Base-by-base conservation (phyloP, 37 sponge, comb jelly and placozoan species). In the Cladorhizidae sp. region DNA sequence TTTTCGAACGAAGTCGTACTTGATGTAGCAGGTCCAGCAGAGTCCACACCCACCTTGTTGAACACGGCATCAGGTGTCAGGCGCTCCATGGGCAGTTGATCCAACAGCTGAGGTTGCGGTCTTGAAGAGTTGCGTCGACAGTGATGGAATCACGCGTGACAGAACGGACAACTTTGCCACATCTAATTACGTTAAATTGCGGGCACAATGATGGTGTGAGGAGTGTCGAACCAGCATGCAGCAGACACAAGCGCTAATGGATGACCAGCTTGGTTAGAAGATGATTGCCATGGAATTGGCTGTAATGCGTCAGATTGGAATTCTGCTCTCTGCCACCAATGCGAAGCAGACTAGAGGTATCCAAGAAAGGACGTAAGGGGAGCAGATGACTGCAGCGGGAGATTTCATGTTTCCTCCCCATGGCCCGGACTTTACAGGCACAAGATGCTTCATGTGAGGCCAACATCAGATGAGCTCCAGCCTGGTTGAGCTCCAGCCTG, bases 1-100 rank as follows among this genome's bases (percentile, higher is more conserved):
- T 56, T 23, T 55, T 73, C 50, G 57, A 68, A 54, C 72, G 68
- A 22, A 68, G 43, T 36, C 38, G 42, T 26, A 64, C 82, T 42
- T 71, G 45, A 22, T 74, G 26, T 14, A 72, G 45, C 42, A 43
- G 84, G 85, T 32, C 90, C 80, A 35, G 90, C 90, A 67, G 79
- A 89, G 71, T 89, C 90, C 8, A 89, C 62, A 35, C 80, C 85
- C 21, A 80, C 76, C 40, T 57, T 54, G 74, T 68, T 41, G 40
- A 89, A 89, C 28, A 76, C 72, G 23, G 61, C 28, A 50, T 75
- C 76, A 62, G 80, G 77, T 3, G 80, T 75, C 11, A 84, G 55
- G 6, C 80, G 70, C 43, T 79, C 84, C 21, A 12, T 43, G 12
- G 90, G 90, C 12, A 84, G 74, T 20, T 74, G 74, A 32, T 56